phyloP scores from a whole-genome alignment of 2,888 invertebrate genomes.

The Xestia c-nigrum region DNA sequence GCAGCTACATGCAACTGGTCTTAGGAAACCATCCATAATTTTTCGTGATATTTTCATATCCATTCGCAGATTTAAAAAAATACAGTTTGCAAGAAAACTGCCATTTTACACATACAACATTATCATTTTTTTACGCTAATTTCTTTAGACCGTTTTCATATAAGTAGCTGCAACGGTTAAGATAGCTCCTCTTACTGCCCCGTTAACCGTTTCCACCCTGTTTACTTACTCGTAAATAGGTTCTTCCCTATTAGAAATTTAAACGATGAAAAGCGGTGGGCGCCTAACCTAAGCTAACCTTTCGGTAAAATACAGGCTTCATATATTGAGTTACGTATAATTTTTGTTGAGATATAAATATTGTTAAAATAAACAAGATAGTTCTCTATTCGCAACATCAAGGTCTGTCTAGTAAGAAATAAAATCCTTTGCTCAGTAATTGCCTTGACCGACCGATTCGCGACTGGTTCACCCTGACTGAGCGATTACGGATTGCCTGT shows the following conservation, averaged over 20 bases:
- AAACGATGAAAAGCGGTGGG: background rate
- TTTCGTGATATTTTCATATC: too few species aligned
- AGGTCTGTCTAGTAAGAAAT: conserved; percentile 23
- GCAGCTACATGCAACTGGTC: too few species aligned
- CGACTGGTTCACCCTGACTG: conserved; percentile 18
- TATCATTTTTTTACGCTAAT: too few species aligned
- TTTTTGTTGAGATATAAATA: background rate
- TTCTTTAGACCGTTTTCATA: too few species aligned
- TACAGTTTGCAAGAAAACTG: too few species aligned
- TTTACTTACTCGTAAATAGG: background rate
- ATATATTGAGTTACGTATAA: too few species aligned
- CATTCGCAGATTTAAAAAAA: too few species aligned
- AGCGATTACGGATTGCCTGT: background rate
- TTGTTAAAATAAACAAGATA: background rate
- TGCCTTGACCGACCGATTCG: conserved; percentile 32
- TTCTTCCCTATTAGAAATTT: background rate
- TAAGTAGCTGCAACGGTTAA: too few species aligned
- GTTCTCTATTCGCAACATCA: conserved; percentile 2
- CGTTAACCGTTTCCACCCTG: too few species aligned
- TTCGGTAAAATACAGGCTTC: background rate
- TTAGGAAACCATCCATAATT: too few species aligned
- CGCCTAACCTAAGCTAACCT: background rate
- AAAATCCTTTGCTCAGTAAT: background rate
- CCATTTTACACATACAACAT: too few species aligned
- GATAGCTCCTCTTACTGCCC: too few species aligned